These are phyloP conservation scores for Centropristis striata DNA, from an alignment of 2,113 vertebrate species.

Conservation along the genomic window DNA sequence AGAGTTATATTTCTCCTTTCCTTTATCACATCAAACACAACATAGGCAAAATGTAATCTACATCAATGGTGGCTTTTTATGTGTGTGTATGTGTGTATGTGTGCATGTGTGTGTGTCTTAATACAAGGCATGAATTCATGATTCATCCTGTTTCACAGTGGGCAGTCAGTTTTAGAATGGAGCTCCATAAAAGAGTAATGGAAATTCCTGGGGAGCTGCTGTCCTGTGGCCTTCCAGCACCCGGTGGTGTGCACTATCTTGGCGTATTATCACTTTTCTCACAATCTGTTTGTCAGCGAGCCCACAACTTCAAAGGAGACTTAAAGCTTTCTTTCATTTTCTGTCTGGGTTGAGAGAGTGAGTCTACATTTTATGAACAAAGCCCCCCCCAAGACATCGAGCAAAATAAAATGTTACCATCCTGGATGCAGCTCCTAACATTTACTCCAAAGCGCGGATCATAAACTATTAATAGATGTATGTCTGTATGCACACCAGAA, in stretches of 20 bases:
- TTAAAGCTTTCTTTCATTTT: constrained; percentile 73
- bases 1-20: constrained; percentile 13
- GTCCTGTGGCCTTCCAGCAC: constrained; percentile 66
- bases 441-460: constrained; percentile 81
- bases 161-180: constrained; percentile 60
- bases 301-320: constrained; percentile 70
- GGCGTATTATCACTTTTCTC: constrained; percentile 59
- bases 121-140: constrained; percentile 52
- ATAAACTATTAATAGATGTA: constrained; percentile 84
- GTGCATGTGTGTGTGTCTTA: not conserved
- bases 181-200: constrained; percentile 69
- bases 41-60: constrained; percentile 24
- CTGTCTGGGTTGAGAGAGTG: constrained; percentile 49
- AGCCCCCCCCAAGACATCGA: constrained; percentile 64
- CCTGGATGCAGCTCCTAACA: constrained; percentile 78
- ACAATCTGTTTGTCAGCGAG: constrained; percentile 72
- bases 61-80: not conserved
- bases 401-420: constrained; percentile 79
- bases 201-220: constrained; percentile 65
- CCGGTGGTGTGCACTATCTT: constrained; percentile 61
- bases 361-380: constrained; percentile 76
- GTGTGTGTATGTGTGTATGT: not conserved
- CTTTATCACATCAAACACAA: constrained; percentile 18
- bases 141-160: constrained; percentile 72
- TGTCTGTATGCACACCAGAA: constrained; percentile 66